Conservation (phyloP, 2,888 invertebrate genomes). For the Agrochola litura region DNA sequence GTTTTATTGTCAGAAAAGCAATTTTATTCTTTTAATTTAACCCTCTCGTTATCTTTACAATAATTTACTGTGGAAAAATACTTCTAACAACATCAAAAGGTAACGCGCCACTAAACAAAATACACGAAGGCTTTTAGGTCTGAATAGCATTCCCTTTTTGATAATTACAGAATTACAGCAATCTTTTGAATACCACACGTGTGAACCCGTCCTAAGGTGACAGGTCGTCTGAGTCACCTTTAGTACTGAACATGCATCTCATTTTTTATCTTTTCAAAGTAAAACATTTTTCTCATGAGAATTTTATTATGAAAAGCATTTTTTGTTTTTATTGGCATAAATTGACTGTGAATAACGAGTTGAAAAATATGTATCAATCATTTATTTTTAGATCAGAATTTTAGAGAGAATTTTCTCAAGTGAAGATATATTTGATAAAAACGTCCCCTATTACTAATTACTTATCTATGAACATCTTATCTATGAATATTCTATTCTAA, state of each 20-base stretch:
- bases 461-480: conserved; percentile 2
- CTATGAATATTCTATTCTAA: not conserved
- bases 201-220: conserved; percentile 14
- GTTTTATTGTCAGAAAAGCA: too few species aligned
- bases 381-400: conserved; percentile 1
- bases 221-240: conserved; percentile 57
- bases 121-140: not conserved
- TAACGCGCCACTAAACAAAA: not conserved
- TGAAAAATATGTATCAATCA: conserved; percentile 13
- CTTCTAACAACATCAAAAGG: conserved; percentile 10
- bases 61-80: not conserved
- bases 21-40: not conserved
- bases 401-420: not conserved
- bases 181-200: conserved; percentile 18
- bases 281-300: conserved; percentile 23
- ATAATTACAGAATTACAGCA: conserved; percentile 47
- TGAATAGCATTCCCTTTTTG: conserved; percentile 1
- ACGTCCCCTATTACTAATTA: not conserved
- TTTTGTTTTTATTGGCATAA: conserved; percentile 54
- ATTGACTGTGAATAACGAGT: conserved; percentile 28
- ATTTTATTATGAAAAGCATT: conserved; percentile 20
- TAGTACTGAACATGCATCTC: conserved; percentile 39
- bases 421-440: conserved; percentile 5
- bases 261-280: conserved; percentile 34
- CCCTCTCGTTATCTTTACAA: not conserved